Evolutionary conservation across 2,113 vertebrate genomes (phyloP).

Genomic region (Antigone vipio): DNA sequence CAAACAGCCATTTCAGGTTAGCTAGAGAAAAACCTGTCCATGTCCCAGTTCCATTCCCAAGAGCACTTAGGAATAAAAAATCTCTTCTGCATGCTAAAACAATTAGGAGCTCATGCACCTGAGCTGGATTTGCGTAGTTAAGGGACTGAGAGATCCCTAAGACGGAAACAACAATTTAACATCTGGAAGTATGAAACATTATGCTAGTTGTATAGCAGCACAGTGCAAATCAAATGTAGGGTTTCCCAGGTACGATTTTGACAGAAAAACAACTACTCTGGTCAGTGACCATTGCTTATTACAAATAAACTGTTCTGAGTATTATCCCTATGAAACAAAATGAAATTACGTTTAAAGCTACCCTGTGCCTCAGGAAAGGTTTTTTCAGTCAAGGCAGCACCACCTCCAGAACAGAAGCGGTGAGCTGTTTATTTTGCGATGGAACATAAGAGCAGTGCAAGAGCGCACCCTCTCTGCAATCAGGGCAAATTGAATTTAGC

Average conservation of each 20-base stretch:
- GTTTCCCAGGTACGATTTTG: not conserved
- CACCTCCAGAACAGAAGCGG: not conserved
- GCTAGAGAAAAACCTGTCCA: not conserved
- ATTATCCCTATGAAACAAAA: not conserved
- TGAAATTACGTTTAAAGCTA: not conserved
- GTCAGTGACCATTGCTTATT: not conserved
- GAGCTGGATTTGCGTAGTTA: not conserved
- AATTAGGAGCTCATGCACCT: not conserved
- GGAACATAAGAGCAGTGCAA: not conserved
- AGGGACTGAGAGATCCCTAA: not conserved
- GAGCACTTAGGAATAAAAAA: not conserved
- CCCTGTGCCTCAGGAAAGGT: not conserved
- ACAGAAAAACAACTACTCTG: not conserved
- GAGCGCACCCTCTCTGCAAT: slow-evolving; percentile 30
- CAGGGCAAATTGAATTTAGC: not conserved
- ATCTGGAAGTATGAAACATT: not conserved
- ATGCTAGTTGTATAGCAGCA: not conserved
- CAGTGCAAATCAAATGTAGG: rapidly evolving
- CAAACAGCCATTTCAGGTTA: not conserved
- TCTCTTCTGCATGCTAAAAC: not conserved
- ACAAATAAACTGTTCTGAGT: not conserved
- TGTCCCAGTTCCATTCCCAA: not conserved
- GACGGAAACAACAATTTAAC: not conserved
- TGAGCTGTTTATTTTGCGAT: rapidly evolving
- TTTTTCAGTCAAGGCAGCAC: not conserved